Base-by-base conservation (phyloP, 2,113 vertebrate species). In the Neotoma lepida region DNA sequence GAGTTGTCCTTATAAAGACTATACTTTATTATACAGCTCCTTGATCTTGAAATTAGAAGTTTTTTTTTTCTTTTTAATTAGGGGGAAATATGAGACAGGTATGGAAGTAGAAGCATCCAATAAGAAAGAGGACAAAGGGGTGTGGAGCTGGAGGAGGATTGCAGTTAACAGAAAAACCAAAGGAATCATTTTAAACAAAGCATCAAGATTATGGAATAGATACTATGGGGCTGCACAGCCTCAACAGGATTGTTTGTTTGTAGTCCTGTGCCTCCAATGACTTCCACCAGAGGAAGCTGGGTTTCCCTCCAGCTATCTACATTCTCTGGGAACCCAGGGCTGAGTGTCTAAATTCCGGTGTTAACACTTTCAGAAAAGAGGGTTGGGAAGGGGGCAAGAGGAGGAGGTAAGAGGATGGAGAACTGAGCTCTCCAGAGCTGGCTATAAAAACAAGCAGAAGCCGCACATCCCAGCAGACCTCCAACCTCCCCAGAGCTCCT, bases 31-130 rank as follows among this genome's bases (percentile, higher is more conserved):
- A 44, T 63, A 15, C 78, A 94, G 46, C 30, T 64, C 49, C 39
- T 56, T 90, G 51, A 68, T 46, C 49, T 78, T 94, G 51, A 28
- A 76, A 89, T 82, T 56, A 77, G 81, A 35, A 46, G 13, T 22
- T 80, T 80, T n/a, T 33, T 7, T 81, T 80, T 80, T 39, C 68
- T 1, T 51, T 90, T 41, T 86, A 26, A 26, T n/a, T 61, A 86
- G 77, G 20, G 90, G 91, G n/a, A 86, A 66, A 56, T 28, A 89
- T 35, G 63, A 86, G 89, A 30, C 9, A 18, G 12, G n/a, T 41
- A 4, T 15, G 44, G 63, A 87, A 73, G 61, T 22, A 84, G 66
- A 94, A 28, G 14, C 33, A 66, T 12, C 33, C 13, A 54, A 15
- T 13, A 61, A 22, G 44, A 73, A 58, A 86, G 46, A 68, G 20